Conservation (phyloP, 1,140 invertebrate species). For the Aphis gossypii region DNA sequence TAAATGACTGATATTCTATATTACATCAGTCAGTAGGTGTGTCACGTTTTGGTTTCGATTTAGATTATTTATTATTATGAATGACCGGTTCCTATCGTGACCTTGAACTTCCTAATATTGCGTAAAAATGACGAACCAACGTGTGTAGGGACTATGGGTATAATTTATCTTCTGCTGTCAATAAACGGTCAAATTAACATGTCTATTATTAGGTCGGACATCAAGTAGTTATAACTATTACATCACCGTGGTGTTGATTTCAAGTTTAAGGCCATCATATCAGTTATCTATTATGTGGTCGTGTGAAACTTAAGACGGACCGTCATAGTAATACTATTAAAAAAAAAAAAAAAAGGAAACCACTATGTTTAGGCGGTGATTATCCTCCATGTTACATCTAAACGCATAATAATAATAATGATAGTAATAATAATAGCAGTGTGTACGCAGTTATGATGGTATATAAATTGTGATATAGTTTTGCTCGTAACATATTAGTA, state of each 20-base stretch:
- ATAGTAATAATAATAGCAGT: neutral
- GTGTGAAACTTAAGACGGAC: neutral
- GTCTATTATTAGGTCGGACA: neutral
- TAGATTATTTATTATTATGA: slow-evolving; percentile 27
- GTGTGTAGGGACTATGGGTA: neutral
- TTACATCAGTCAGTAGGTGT: neutral
- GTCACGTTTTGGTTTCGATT: neutral
- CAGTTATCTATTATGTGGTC: neutral
- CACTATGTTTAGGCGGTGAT: neutral
- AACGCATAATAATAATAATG: neutral
- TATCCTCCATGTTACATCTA: neutral
- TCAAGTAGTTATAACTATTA: neutral
- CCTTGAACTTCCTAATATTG: slow-evolving; percentile 34
- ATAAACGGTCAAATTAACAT: neutral
- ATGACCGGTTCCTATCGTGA: neutral
- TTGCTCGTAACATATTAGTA: neutral
- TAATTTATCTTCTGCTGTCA: slow-evolving; percentile 18
- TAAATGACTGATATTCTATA: neutral
- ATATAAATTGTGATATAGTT: neutral
- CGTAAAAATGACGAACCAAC: neutral
- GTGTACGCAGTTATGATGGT: neutral
- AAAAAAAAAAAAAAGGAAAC: neutral
- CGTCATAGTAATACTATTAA: neutral
- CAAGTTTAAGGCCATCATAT: slow-evolving; percentile 29
- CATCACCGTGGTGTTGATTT: neutral